Base-by-base conservation (phyloP, 2,888 invertebrate species). In the Papilio protenor region DNA sequence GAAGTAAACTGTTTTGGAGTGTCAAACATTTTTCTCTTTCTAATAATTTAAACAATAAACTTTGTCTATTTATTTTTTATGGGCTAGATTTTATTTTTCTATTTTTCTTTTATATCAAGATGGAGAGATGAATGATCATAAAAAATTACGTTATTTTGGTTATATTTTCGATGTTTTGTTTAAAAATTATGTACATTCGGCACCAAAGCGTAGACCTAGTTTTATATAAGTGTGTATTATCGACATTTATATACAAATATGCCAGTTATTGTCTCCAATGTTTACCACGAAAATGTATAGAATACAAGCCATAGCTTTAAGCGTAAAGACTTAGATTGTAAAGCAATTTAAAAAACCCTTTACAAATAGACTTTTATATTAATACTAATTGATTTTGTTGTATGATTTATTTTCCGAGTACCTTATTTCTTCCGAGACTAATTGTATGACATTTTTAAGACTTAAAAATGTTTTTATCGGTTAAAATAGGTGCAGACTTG, bases 221-320 rank as follows among this genome's bases (percentile, higher is more conserved):
- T 83, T 82, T 78, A 83, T 82, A 81, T 70, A 79, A 78, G 66
- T 79, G 81, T 79, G 86, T 83, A 86, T 87, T 79, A 81, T 82
- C 27, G 45, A 55, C 72, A 55, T 73, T 73, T 40, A 6, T 4
- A 57, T 73, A 57, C 57, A 18, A 52, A 72, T 55, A 55, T 73
- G 57, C 55, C 57, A 33, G 14, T 52, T 73, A n/a, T 11, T 57
- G 40, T 73, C n/a, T 40, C 72, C 72, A 73, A 49, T 74, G 27
- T 74, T 74, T 49, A 49, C 74, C 45, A 61, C 27, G 27, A 74
- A 74, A 33, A 21, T 11, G 21, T 55, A 70, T 70, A 70, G 12
- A 27, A 76, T 71, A 77, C 69, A 79, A 79, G 79, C 77, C 75
- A 76, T 77, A 91, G 91, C 91, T 92, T 91, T 91, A 92, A 92